Conservation (phyloP, 2,888 invertebrate genomes). For the Cosmia pyralina region DNA sequence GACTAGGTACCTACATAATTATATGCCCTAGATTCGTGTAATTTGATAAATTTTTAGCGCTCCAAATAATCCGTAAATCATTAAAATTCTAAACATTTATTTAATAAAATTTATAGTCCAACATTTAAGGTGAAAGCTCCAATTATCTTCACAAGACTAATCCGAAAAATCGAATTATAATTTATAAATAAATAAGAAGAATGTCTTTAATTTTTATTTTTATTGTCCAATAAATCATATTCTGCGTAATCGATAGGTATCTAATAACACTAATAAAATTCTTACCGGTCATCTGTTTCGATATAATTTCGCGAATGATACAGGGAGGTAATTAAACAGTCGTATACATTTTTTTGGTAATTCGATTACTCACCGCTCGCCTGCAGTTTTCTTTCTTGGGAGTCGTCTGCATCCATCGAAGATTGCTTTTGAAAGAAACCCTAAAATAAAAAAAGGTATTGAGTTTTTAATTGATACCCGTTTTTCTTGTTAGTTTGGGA, state of each 20-base stretch:
- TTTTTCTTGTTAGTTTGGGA: constrained; percentile 46
- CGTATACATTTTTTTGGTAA: constrained; percentile 26
- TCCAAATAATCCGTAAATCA: constrained; percentile 19
- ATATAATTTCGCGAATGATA: constrained; percentile 45
- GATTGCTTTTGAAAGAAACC: constrained; percentile 88
- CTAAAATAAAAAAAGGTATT: constrained; percentile 68
- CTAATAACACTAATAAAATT: constrained; percentile 60
- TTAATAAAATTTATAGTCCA: constrained; percentile 29
- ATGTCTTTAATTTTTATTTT: constrained; percentile 42
- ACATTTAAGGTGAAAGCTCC: constrained; percentile 48
- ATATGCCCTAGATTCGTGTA: constrained; percentile 12
- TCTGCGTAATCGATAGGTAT: constrained; percentile 43
- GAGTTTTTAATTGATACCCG: constrained; percentile 48
- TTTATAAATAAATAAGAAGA: constrained; percentile 44
- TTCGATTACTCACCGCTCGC: constrained; percentile 82
- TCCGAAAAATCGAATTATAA: constrained; percentile 38
- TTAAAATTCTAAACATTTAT: constrained; percentile 19
- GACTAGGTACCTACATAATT: not conserved
- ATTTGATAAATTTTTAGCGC: constrained; percentile 18
- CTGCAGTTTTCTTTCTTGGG: constrained; percentile 87
- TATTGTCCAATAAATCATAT: constrained; percentile 57
- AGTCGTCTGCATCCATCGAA: constrained; percentile 85
- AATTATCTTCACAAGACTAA: constrained; percentile 49
- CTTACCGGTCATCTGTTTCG: constrained; percentile 45
- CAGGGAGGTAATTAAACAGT: constrained; percentile 43